Base-by-base conservation (phyloP, 2,113 vertebrate species). In the Etheostoma cragini region DNA sequence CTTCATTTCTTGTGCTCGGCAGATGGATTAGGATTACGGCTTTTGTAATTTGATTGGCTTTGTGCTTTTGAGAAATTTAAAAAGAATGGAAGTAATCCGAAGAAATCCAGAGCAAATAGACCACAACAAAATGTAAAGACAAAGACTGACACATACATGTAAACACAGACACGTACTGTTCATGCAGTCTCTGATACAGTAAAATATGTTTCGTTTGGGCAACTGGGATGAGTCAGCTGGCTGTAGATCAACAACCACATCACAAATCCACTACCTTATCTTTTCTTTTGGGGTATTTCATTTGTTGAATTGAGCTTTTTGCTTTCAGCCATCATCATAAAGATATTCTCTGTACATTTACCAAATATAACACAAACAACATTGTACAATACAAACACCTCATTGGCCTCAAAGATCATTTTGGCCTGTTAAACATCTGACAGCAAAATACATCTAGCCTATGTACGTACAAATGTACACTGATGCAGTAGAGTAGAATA, bases 391-490 rank as follows among this genome's bases (percentile, higher is more conserved):
- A 86, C 84, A 81, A 89, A 91, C 87, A 90, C 68, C 63, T 82
- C 62, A 49, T 5, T 8, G 21, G 62, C 71, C 81, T 24, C 42
- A 35, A 66, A 84, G 33, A 45, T 42, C 62, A 24, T 46, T 15
- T 24, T 58, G 33, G 68, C 76, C 74, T 24, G 21, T 82, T 73
- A 68, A 76, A 92, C 89, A 77, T 80, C 22, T 76, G 84, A 92
- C 80, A 71, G 72, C 75, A 83, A 87, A 86, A 91, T 68, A 92
- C 88, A 81, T 72, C 65, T 4, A 90, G 62, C 78, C 68, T 56
- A 30, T 30, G 80, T 92, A 88, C 94, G 83, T 91, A 94, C 93
- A 94, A 82, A 88, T 91, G 85, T 92, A 82, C 91, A 93, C 78
- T 50, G 83, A 88, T 87, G 91, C 85, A 89, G 91, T 84, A 88